These are phyloP conservation scores for Meiosimyza platycephala DNA, from an alignment of 2,888 invertebrate genomes.

Conservation along the genomic window DNA sequence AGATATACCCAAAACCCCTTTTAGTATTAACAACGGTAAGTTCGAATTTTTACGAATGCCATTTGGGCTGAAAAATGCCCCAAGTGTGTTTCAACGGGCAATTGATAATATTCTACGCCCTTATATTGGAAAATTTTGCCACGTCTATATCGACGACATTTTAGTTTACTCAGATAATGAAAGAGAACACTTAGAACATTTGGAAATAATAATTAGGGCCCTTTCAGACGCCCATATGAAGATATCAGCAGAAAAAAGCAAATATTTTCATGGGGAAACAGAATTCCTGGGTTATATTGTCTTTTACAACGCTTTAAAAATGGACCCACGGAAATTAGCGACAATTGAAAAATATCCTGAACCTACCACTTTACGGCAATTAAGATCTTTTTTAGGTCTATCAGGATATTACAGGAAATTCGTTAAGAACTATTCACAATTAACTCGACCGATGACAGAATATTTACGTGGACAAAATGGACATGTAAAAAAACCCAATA, in stretches of 20 bases:
- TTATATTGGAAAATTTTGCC: background rate
- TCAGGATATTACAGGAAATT: constrained; percentile 7
- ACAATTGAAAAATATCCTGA: no score
- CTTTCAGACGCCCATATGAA: background rate
- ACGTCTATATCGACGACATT: no score
- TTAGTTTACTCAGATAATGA: background rate
- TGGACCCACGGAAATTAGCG: no score
- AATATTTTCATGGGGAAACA: background rate
- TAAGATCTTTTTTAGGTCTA: constrained; percentile 31
- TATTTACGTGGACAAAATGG: constrained; percentile 27
- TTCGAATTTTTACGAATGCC: constrained; percentile 3
- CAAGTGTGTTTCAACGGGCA: no score
- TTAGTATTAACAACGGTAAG: background rate
- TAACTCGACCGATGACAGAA: constrained; percentile 17
- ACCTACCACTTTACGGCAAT: constrained; percentile 3
- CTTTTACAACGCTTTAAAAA: background rate
- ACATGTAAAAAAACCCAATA: background rate
- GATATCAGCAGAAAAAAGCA: background rate
- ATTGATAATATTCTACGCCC: no score
- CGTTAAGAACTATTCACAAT: constrained; percentile 11
- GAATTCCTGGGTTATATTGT: background rate
- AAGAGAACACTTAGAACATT: background rate
- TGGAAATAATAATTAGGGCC: no score
- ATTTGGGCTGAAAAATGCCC: constrained; percentile 9
- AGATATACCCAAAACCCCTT: constrained; percentile 39